A percentile compares a stretch with the other conserved stretches of the same genome.
phyloP scores from a whole-genome alignment of 2,113 vertebrate genomes.

The Bothrops jararaca region DNA sequence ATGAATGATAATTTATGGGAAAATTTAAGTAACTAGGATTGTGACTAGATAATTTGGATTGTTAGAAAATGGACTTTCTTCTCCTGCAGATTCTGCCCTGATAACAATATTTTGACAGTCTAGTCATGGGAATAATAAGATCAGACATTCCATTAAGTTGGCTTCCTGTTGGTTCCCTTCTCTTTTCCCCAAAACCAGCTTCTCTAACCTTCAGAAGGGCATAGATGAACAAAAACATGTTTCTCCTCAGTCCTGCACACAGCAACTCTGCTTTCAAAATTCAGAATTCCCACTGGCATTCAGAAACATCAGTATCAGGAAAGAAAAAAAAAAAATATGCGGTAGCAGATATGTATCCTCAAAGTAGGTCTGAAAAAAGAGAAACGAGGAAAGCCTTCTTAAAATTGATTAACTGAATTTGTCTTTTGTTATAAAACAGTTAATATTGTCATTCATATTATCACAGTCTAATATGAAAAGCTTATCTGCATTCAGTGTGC shows the following conservation, averaged over 20 bases:
- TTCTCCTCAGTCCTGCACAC: neutral
- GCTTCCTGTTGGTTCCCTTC: neutral
- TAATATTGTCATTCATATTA: neutral
- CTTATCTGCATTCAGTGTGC: neutral
- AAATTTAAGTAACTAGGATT: neutral
- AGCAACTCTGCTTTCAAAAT: conserved; percentile 7
- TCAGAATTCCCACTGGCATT: neutral
- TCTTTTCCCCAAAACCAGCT: neutral
- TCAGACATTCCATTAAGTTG: neutral
- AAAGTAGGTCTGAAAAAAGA: neutral
- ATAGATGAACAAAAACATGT: neutral
- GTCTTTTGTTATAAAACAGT: conserved; percentile 14
- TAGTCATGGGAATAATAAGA: neutral
- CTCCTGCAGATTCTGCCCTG: neutral
- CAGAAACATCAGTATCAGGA: neutral
- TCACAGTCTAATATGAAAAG: neutral
- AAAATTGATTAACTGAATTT: neutral
- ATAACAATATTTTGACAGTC: neutral
- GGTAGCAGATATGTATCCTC: neutral
- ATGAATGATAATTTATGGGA: neutral
- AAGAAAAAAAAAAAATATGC: neutral
- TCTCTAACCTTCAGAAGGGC: neutral
- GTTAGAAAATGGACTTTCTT: neutral
- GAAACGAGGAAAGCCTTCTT: neutral
- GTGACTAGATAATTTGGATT: neutral